A percentile compares a stretch with the other conserved stretches of the same genome.
Evolutionary conservation across 2,797 vertebrate species (phyloP).

Genomic region (Megaceryle alcyon): DNA sequence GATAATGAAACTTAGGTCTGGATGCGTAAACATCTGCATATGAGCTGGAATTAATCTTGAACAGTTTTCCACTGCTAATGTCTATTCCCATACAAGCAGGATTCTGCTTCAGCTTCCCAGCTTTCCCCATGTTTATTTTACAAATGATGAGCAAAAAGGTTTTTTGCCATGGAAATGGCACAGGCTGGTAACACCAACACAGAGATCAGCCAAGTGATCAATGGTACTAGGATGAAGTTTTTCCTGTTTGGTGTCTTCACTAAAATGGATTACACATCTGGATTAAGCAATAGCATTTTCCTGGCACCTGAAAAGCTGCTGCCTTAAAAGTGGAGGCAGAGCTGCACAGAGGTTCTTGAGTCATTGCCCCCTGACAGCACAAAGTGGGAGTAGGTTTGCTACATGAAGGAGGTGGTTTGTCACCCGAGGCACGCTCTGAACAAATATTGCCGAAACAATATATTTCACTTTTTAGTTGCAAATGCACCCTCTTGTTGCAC

Average conservation of each 20-base stretch:
- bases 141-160: not conserved
- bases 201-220: not conserved
- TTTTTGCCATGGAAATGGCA: not conserved
- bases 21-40: not conserved
- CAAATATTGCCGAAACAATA: not conserved
- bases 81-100: not conserved
- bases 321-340: not conserved
- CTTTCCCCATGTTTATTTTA: not conserved
- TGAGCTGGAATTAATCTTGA: not conserved
- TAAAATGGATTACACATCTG: not conserved
- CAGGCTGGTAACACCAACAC: not conserved
- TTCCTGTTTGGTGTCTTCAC: not conserved
- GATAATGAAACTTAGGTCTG: not conserved
- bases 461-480: not conserved
- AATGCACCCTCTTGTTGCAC: not conserved
- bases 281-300: not conserved
- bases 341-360: not conserved
- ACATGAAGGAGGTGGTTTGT: not conserved
- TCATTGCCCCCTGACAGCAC: not conserved
- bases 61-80: not conserved
- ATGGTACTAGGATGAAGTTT: not conserved
- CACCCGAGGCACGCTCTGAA: not conserved
- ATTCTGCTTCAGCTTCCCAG: not conserved
- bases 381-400: not conserved
- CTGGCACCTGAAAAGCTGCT: not conserved